Base-by-base conservation (phyloP, 2,113 vertebrate species). In the Cathartes aura region DNA sequence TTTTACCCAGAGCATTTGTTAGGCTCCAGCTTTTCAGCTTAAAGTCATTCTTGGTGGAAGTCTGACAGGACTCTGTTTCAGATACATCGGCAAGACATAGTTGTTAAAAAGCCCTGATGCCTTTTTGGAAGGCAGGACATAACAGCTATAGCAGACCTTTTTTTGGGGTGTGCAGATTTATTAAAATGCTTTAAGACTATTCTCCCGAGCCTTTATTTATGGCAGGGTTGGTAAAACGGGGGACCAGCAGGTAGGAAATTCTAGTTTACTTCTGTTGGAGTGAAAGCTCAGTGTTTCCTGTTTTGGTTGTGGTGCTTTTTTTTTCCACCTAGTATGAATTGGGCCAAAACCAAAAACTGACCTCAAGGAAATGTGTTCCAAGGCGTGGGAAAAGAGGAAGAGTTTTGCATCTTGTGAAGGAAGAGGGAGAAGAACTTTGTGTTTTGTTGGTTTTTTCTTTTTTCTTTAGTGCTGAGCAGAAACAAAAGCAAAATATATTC, bases 331-430 rank as follows among this genome's bases (percentile, higher is more conserved):
- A 38, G 18, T 81, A 45, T 83, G 88, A 90, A 87, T 70, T 83
- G 53, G 71, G 85, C 85, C 4, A 9, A 92, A 96, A 93, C 13
- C 91, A 95, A 92, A 73, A 53, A 68, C 36, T 89, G 76, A 71
- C 55, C 70, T 97, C 64, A 94, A 85, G 95, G 88, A 94, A 95
- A 75, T 68, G 43, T 92, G 64, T 95, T 97, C 86, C 58, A 81
- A 88, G 75, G 79, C 55, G 15, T 96, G 91, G 92, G 95, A 92
- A 92, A 96, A 72, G 78, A 95, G 90, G 90, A 96, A 90, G 67
- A 68, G 26, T 85, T 90, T 82, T 94, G 43, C 60, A 30, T 88
- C 53, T 72, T 86, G 30, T 86, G 52, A 75, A 94, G 95, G 91
- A 97, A 94, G 62, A 85, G 67, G 79, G 82, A 85, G 74, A 88